phyloP scores from a whole-genome alignment of 2,888 invertebrate genomes.

The Lochmaea capreae region DNA sequence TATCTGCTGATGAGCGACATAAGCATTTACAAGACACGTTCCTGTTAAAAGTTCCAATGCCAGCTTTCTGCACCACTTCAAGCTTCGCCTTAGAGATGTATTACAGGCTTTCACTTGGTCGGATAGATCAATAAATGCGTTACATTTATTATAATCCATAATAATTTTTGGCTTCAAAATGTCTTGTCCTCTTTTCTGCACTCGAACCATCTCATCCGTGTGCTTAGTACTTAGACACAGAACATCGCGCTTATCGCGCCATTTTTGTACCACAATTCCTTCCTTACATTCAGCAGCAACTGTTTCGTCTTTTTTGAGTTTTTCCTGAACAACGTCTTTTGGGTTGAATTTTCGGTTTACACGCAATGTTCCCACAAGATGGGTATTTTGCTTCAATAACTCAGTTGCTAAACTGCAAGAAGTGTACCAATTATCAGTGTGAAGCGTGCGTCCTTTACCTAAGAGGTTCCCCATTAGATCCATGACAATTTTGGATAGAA shows the following conservation, averaged over 20 bases:
- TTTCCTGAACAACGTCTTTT: background rate
- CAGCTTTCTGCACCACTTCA: slow-evolving; percentile 12
- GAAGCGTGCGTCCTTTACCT: no score
- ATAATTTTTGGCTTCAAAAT: no score
- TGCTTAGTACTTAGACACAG: background rate
- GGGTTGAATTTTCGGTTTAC: background rate
- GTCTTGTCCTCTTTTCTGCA: no score
- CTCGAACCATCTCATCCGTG: no score
- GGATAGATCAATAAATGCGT: no score
- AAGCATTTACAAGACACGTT: background rate
- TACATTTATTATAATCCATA: no score
- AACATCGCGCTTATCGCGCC: slow-evolving; percentile 11
- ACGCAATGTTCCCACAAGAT: background rate
- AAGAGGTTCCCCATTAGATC: no score
- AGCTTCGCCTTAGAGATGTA: slow-evolving; percentile 1
- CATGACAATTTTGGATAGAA: no score
- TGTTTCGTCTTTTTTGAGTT: slow-evolving; percentile 1
- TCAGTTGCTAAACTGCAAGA: background rate
- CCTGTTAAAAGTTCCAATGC: slow-evolving; percentile 6
- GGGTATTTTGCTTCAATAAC: background rate
- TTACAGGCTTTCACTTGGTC: background rate
- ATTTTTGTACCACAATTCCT: slow-evolving; percentile 14
- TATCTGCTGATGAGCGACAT: no score
- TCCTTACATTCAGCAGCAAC: slow-evolving; percentile 7
- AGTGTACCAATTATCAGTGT: background rate